Evolutionary conservation across 2,797 vertebrate species (phyloP).

Genomic region (Diglossa cyanea): DNA sequence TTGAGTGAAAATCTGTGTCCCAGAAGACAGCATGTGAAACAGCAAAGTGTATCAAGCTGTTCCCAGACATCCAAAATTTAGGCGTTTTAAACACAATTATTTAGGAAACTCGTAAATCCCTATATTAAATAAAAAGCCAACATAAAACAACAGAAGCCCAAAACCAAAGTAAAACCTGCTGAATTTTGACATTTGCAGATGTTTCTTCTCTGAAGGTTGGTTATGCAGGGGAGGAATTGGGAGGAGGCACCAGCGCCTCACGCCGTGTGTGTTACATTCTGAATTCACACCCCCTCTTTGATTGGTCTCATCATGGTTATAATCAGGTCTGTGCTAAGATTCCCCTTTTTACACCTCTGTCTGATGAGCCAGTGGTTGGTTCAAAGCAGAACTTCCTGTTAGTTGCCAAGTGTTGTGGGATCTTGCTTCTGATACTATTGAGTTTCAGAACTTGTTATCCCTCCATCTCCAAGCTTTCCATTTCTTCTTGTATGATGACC

Average conservation of each 20-base stretch:
- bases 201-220: not conserved
- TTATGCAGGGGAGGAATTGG: not conserved
- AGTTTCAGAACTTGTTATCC: not conserved
- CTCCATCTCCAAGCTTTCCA: not conserved
- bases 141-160: not conserved
- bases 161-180: not conserved
- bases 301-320: not conserved
- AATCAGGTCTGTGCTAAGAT: not conserved
- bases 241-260: not conserved
- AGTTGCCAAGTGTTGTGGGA: rapidly evolving
- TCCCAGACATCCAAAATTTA: not conserved
- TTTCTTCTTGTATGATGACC: not conserved
- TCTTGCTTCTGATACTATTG: not conserved
- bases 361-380: not conserved
- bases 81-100: not conserved
- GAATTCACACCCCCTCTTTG: not conserved
- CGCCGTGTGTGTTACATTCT: not conserved
- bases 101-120: not conserved
- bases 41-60: not conserved
- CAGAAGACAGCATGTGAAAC: not conserved
- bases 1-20: not conserved
- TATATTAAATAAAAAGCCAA: not conserved
- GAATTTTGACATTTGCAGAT: not conserved
- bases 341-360: not conserved
- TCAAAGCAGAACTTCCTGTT: not conserved